phyloP scores from a whole-genome alignment of 2,113 vertebrate genomes.

The Vireo altiloquus region DNA sequence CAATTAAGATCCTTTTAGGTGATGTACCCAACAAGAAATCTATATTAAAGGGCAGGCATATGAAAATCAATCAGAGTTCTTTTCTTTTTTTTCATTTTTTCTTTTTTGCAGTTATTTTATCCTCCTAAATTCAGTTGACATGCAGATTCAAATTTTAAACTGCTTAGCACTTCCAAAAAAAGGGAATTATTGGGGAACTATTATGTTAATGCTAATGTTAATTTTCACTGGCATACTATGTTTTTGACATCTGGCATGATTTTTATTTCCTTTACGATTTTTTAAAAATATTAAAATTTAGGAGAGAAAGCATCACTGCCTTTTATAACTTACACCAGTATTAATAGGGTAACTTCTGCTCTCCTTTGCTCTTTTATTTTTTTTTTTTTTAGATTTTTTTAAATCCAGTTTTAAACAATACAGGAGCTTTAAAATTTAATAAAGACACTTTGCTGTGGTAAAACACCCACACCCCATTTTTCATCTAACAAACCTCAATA shows the following conservation, averaged over 20 bases:
- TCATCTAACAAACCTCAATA: neutral
- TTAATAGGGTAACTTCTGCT: neutral
- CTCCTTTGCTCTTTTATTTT: too few relatives aligned
- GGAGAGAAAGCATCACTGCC: neutral
- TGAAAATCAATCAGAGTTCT: neutral
- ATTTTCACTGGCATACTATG: neutral
- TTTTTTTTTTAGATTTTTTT: too few relatives aligned
- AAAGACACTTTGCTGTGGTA: neutral
- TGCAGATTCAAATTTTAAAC: neutral
- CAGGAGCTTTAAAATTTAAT: neutral
- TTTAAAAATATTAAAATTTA: neutral
- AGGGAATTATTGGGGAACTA: neutral
- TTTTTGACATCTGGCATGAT: neutral
- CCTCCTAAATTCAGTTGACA: neutral
- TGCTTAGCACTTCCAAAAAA: neutral
- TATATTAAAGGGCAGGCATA: neutral
- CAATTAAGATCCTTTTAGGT: neutral
- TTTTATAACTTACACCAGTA: neutral
- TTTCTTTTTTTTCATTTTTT: neutral
- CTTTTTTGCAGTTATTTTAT: neutral
- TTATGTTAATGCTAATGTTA: accelerated
- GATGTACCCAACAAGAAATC: neutral
- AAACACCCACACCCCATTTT: accelerated
- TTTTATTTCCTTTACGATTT: neutral
- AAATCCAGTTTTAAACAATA: neutral